These are phyloP conservation scores for Lacerta agilis DNA, from an alignment of 2,797 vertebrate species.

Conservation along the genomic window DNA sequence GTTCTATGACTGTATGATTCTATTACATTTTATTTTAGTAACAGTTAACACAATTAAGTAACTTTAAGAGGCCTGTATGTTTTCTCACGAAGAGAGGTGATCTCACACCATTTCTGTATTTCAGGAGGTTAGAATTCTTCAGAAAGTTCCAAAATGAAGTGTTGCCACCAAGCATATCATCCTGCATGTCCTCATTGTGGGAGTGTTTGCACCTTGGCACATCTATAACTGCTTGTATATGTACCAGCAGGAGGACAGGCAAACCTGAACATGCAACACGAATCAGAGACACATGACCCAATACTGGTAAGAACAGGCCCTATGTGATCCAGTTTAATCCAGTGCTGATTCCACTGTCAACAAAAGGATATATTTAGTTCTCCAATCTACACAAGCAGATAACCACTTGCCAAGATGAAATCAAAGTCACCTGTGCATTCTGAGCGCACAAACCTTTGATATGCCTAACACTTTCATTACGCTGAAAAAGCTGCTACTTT, in stretches of 20 bases:
- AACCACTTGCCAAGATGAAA: constrained; percentile 54
- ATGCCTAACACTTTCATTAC: constrained; percentile 76
- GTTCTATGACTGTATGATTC: not conserved
- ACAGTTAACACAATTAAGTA: too few species aligned
- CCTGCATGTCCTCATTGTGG: not conserved
- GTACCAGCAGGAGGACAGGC: not conserved
- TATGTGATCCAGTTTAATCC: not conserved
- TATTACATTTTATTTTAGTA: too few species aligned
- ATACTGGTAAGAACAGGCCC: not conserved
- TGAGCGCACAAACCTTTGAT: constrained; percentile 76
- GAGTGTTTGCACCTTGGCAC: not conserved
- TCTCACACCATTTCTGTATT: not conserved
- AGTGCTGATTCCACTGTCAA: constrained; percentile 19
- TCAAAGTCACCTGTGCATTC: constrained; percentile 65
- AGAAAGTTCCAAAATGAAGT: not conserved
- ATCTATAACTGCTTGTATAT: not conserved
- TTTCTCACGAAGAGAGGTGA: not conserved
- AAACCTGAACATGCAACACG: not conserved
- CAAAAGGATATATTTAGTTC: constrained; percentile 6
- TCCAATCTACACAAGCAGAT: constrained; percentile 15
- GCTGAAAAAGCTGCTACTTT: constrained; percentile 79
- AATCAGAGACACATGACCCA: not conserved
- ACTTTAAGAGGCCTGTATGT: not conserved
- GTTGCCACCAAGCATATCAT: not conserved
- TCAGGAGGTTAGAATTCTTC: not conserved